A percentile compares a stretch with the other conserved stretches of the same genome.
These are phyloP conservation scores for Azorinus chamasolen DNA, from an alignment of 2,888 invertebrate genomes.

Conservation along the genomic window DNA sequence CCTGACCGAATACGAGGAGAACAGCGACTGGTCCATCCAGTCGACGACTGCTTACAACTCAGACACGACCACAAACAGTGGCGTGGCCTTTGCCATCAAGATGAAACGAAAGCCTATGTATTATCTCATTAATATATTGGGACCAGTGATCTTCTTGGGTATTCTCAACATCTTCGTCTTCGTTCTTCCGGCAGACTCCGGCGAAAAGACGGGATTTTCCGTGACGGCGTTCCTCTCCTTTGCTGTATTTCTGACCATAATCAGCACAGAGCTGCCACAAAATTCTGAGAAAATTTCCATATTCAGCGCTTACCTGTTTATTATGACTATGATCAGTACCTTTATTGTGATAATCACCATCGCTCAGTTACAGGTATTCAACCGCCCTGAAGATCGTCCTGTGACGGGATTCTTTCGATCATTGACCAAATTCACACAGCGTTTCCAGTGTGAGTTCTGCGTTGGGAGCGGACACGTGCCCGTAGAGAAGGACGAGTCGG, in stretches of 20 bases:
- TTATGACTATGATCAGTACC: conserved; percentile 55
- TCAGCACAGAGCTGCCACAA: conserved; percentile 60
- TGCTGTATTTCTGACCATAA: conserved; percentile 69
- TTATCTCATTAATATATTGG: conserved; percentile 62
- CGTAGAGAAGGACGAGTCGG: conserved; percentile 22
- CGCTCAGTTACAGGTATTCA: conserved; percentile 50
- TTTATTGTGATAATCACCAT: conserved; percentile 54
- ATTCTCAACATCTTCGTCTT: conserved; percentile 63
- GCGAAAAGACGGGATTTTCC: conserved; percentile 64
- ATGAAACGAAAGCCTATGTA: conserved; percentile 64
- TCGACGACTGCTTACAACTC: conserved; percentile 25
- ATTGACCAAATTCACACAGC: conserved; percentile 7
- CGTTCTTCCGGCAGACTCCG: conserved; percentile 61
- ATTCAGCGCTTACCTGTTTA: conserved; percentile 59
- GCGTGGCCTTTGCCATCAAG: conserved; percentile 55
- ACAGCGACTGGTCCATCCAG: conserved; percentile 61
- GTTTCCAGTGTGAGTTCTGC: conserved; percentile 28
- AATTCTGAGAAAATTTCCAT: conserved; percentile 58
- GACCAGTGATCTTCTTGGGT: conserved; percentile 61
- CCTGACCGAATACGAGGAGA: conserved; percentile 48
- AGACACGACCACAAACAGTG: conserved; percentile 32
- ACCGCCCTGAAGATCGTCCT: conserved; percentile 36
- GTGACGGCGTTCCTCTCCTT: conserved; percentile 68
- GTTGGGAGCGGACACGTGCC: conserved; percentile 42
- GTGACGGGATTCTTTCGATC: conserved; percentile 39